Evolutionary conservation across 1,140 invertebrate species (phyloP).

Genomic region (Sarcophaga peregrina): DNA sequence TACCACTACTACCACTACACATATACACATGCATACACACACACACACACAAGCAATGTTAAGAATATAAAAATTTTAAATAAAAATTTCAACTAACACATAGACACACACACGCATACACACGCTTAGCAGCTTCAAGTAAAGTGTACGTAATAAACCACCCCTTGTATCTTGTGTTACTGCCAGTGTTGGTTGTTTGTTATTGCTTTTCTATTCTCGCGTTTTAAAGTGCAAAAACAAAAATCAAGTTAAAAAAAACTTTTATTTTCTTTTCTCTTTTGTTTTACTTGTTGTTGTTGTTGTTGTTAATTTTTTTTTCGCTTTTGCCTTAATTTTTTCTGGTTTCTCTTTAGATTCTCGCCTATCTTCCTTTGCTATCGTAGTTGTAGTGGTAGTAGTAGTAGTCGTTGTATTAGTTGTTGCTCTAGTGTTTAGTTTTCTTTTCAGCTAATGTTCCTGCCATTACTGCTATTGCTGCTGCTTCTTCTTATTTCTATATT

Average conservation of each 20-base stretch:
- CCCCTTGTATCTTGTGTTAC: slow-evolving; percentile 39
- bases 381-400: too few species aligned
- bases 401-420: too few species aligned
- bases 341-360: too few species aligned
- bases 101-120: slow-evolving; percentile 6
- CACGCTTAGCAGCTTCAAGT: slow-evolving; percentile 25
- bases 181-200: not conserved
- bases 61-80: too few species aligned
- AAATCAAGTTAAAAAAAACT: slow-evolving; percentile 44
- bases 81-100: not conserved
- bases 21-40: slow-evolving; percentile 10
- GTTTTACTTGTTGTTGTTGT: not conserved
- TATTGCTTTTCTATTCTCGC: slow-evolving; percentile 31
- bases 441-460: slow-evolving; percentile 21
- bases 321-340: too few species aligned
- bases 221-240: slow-evolving; percentile 48
- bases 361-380: not conserved
- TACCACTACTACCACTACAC: slow-evolving; percentile 29
- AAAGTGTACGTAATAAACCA: slow-evolving; percentile 44
- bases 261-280: slow-evolving; percentile 1
- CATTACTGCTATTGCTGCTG: too few species aligned
- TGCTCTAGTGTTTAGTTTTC: slow-evolving; percentile 39
- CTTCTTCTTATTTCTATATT: slow-evolving; percentile 13
- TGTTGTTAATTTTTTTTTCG: not conserved
- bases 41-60: too few species aligned